These are phyloP conservation scores for Mesorhabditis sp. DNA, from an alignment of 2,888 invertebrate species.

Conservation along the genomic window DNA sequence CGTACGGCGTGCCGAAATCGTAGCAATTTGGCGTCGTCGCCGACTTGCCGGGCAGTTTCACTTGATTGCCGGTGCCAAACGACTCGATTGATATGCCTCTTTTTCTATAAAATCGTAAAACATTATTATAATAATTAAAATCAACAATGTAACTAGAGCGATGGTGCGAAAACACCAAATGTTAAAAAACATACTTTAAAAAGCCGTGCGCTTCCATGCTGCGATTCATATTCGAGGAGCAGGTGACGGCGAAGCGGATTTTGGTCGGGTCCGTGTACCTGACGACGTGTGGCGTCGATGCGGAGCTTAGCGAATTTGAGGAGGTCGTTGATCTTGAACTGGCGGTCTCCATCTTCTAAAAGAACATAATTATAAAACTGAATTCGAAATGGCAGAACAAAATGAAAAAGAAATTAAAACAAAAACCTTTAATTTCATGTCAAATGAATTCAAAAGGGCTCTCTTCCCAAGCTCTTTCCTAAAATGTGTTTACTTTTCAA, in stretches of 20 bases:
- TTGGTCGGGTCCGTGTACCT: neutral
- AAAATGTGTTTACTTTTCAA: too few species aligned
- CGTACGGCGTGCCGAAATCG: slow-evolving; percentile 45
- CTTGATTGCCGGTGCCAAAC: slow-evolving; percentile 66
- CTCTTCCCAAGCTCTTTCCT: too few species aligned
- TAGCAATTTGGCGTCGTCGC: slow-evolving; percentile 61
- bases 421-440: too few species aligned
- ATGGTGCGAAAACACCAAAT: neutral
- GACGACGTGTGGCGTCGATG: too few species aligned
- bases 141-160: neutral
- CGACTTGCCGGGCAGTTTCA: slow-evolving; percentile 90
- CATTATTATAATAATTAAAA: too few species aligned
- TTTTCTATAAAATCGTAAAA: slow-evolving; percentile 67
- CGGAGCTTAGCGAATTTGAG: too few species aligned
- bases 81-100: slow-evolving; percentile 82
- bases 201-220: slow-evolving; percentile 99
- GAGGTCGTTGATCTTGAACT: too few species aligned
- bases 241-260: slow-evolving; percentile 79
- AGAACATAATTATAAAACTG: too few species aligned
- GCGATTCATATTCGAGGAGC: slow-evolving; percentile 98
- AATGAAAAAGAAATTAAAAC: too few species aligned
- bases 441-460: too few species aligned
- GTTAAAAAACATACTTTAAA: slow-evolving; percentile 66
- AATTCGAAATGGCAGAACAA: too few species aligned
- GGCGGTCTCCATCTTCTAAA: too few species aligned